phyloP scores from a whole-genome alignment of 1,140 invertebrate genomes.

The Ceratina japonica region DNA sequence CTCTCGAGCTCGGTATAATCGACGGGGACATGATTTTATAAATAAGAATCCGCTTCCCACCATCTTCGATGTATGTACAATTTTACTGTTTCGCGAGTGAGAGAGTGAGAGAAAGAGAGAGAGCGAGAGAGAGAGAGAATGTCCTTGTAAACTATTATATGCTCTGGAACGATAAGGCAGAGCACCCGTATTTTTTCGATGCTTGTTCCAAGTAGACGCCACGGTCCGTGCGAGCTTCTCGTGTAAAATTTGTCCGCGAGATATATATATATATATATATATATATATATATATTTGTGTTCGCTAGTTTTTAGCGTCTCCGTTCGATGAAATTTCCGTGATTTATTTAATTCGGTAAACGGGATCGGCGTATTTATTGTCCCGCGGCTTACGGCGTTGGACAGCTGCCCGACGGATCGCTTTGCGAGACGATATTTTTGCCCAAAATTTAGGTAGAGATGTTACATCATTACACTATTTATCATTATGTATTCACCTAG shows the following conservation, averaged over 20 bases:
- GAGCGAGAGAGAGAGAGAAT: slow-evolving; percentile 4
- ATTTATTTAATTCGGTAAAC: slow-evolving; percentile 3
- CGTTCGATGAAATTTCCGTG: neutral
- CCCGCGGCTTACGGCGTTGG: neutral
- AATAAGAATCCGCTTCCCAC: slow-evolving; percentile 27
- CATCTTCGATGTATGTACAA: slow-evolving; percentile 39
- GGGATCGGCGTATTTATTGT: neutral
- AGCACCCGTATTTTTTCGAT: slow-evolving; percentile 3
- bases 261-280: neutral
- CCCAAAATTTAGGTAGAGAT: neutral
- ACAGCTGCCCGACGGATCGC: neutral
- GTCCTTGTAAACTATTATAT: neutral
- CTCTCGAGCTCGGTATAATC: slow-evolving; percentile 34
- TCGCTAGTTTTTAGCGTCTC: slow-evolving; percentile 8
- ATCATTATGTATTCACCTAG: neutral
- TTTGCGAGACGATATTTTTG: neutral
- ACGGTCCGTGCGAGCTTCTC: neutral
- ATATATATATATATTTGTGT: neutral
- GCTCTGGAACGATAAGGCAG: slow-evolving; percentile 9
- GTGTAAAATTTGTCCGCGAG: neutral
- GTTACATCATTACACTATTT: slow-evolving; percentile 1
- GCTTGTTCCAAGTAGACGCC: neutral
- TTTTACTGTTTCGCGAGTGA: neutral
- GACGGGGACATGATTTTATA: slow-evolving; percentile 31
- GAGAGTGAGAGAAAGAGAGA: no score